These are phyloP conservation scores for Emydura subglobosa DNA, from an alignment of 2,113 vertebrate species.

Conservation along the genomic window DNA sequence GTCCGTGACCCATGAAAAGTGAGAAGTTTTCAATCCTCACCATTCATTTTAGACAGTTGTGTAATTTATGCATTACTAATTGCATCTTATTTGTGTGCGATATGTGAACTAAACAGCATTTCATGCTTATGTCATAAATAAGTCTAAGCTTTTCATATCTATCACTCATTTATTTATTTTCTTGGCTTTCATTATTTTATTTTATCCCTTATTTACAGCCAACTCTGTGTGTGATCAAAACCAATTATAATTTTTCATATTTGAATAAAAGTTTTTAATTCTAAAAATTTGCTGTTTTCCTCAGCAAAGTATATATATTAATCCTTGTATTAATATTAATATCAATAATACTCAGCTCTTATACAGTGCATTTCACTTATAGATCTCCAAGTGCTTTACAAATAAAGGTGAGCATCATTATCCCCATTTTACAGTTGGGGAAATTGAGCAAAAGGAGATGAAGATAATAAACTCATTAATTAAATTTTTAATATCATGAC, in stretches of 20 bases:
- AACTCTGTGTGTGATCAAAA: background rate
- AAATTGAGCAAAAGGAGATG: background rate
- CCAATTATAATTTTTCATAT: background rate
- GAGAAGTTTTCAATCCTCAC: background rate
- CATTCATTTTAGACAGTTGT: background rate
- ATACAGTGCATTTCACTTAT: background rate
- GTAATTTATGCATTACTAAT: background rate
- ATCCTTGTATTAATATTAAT: background rate
- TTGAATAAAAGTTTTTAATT: background rate
- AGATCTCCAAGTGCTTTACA: background rate
- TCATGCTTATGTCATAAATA: background rate
- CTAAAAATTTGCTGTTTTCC: background rate
- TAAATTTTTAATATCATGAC: background rate
- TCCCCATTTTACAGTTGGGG: background rate
- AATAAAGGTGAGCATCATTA: conserved; percentile 22
- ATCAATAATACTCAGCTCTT: background rate
- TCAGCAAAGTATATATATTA: background rate
- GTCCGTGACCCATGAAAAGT: background rate
- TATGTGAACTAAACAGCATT: background rate
- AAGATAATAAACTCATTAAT: background rate
- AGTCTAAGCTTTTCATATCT: background rate
- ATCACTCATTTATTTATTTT: background rate
- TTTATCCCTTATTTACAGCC: background rate
- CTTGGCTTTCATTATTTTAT: background rate
- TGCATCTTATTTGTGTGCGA: background rate